Base-by-base conservation (phyloP, 1,140 invertebrate species). In the Brachionus koreanus region DNA sequence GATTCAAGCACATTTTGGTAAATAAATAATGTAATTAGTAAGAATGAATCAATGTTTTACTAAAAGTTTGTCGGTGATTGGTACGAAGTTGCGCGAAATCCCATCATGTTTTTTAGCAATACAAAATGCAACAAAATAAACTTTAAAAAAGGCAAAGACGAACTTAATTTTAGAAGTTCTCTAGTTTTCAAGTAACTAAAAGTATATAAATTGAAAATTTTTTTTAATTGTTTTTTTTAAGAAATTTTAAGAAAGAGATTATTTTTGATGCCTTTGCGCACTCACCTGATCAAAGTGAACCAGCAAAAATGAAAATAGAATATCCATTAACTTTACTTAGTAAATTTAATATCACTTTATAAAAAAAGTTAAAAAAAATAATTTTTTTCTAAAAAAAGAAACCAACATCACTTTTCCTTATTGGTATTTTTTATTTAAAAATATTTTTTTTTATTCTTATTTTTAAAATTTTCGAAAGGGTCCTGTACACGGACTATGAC, bases 191-290 rank as follows among this genome's bases (percentile, higher is more conserved):
- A 79, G 76, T 79, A 79, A 29, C 19, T 25, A 19, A 57, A 1
- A 25, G 19, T 9, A 42, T 3, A 42, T n/a, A 46, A 10, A 35
- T 29, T 35, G n/a, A 16, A 29, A n/a, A 1, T 29, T 25, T 57
- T 16, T 4, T 57, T 46, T 46, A 33, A 5, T 3, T 33, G 19
- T 57, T 35, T 57, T 79, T 79, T 23, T 65, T 13, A 69, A 79
- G 76, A 42, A 79, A 79, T 61, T 65, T 79, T 37, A 79, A 79
- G n/a, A 57, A 25, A 57, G 76, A 79, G 19, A 79, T 79, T n/a
- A 57, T 13, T 37, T 65, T 79, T 65, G 76, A 79, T n/a, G 76
- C 49, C 4, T 65, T 61, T 23, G 76, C 61, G 10, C 37, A 16
- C 9, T 79, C 61, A 25, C 49, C 49, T 23, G n/a, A 79, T 65